A percentile compares a stretch with the other conserved stretches of the same genome.
Conservation (phyloP, 2,797 vertebrate genomes). For the Sebastes iracundus region DNA sequence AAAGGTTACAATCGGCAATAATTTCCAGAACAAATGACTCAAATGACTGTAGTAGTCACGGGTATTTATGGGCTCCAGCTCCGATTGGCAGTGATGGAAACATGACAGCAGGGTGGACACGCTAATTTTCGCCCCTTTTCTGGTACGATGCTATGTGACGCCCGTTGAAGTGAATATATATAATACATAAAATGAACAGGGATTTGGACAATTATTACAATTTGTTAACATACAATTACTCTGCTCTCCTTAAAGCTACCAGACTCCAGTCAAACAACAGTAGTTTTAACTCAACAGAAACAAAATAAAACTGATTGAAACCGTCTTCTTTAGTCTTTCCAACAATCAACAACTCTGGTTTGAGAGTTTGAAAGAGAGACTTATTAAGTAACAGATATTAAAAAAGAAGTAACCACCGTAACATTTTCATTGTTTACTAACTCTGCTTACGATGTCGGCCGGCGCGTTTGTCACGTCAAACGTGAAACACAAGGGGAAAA, state of each 20-base stretch:
- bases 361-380: background rate
- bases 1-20: background rate
- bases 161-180: background rate
- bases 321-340: no score
- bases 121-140: background rate
- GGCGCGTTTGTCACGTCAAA: fast-evolving
- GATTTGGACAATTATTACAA: background rate
- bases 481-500: no score
- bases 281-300: no score
- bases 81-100: fast-evolving
- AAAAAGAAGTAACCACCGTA: no score
- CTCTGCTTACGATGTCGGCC: no score
- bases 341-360: no score
- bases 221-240: background rate
- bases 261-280: no score
- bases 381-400: background rate
- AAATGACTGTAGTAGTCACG: background rate
- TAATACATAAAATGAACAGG: background rate
- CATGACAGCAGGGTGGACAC: background rate
- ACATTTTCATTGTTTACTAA: no score
- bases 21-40: background rate
- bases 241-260: background rate
- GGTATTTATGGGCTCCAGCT: background rate
- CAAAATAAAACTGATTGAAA: no score
- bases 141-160: background rate